A percentile compares a stretch with the other conserved stretches of the same genome.
phyloP scores from a whole-genome alignment of 2,797 vertebrate genomes.

The Acestrorhynchus altus region DNA sequence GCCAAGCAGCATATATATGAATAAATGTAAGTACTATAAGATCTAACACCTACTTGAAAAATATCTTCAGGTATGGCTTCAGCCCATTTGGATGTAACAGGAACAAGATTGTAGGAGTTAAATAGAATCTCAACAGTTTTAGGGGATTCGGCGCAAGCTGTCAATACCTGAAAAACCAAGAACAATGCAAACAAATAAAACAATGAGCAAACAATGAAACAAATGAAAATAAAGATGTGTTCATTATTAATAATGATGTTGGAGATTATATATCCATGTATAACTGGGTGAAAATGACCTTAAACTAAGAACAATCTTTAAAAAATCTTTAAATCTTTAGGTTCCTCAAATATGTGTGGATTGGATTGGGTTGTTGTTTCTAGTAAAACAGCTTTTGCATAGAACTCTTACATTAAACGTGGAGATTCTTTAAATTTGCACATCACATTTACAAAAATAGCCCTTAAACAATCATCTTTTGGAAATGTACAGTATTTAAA shows the following conservation, averaged over 20 bases:
- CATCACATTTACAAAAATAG: no score
- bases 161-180: conserved; percentile 69
- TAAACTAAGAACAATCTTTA: no score
- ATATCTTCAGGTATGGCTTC: conserved; percentile 67
- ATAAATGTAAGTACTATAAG: background rate
- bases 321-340: no score
- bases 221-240: background rate
- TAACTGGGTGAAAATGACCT: background rate
- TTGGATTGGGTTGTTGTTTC: no score
- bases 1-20: no score
- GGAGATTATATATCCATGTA: background rate
- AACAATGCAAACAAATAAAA: background rate
- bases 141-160: conserved; percentile 61
- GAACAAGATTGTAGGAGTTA: conserved; percentile 75
- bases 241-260: background rate
- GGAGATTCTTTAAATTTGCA: no score
- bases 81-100: conserved; percentile 66
- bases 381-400: no score
- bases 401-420: no score
- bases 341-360: no score
- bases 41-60: conserved; percentile 67
- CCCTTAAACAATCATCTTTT: no score
- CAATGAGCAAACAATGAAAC: background rate
- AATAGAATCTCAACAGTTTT: conserved; percentile 74
- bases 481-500: background rate